phyloP scores from a whole-genome alignment of 35 echinoderm and acorn worm genomes.

The Eucidaris tribuloides region DNA sequence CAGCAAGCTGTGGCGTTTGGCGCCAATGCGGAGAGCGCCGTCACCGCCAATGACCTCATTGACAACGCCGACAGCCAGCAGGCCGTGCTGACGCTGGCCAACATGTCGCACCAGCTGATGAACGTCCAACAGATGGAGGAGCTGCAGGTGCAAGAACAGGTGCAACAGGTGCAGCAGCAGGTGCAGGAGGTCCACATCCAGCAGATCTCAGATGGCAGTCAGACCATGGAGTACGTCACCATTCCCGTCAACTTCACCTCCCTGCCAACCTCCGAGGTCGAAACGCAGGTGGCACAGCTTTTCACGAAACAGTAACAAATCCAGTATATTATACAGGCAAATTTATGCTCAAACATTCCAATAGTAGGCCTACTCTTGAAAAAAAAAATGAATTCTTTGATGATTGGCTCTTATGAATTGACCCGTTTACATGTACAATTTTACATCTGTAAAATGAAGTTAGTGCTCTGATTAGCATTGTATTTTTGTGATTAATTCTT shows the following conservation, averaged over 20 bases:
- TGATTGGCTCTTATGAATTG: too few relatives aligned
- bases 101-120: conserved; percentile 20
- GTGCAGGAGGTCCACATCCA: conserved; percentile 20
- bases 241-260: conserved; percentile 18
- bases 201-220: conserved; percentile 5
- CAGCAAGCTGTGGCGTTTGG: not conserved
- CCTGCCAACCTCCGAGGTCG: conserved; percentile 3
- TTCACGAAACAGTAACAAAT: too few relatives aligned
- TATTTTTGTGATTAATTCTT: too few relatives aligned
- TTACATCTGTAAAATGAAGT: too few relatives aligned
- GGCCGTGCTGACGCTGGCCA: conserved; percentile 9
- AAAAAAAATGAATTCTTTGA: too few relatives aligned
- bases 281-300: too few relatives aligned
- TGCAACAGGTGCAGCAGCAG: conserved; percentile 8
- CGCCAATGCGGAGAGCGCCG: not conserved
- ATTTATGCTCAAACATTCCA: too few relatives aligned
- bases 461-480: too few relatives aligned
- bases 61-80: conserved; percentile 17
- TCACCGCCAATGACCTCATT: not conserved
- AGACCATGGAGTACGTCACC: conserved; percentile 15
- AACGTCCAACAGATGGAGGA: conserved; percentile 23
- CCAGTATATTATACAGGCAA: too few relatives aligned
- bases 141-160: conserved; percentile 4
- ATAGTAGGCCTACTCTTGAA: too few relatives aligned
- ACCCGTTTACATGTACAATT: too few relatives aligned